Evolutionary conservation across 2,888 invertebrate genomes (phyloP), one percentile per base, ranked within the genome.

Genomic region (Pasiphila rectangulata): DNA sequence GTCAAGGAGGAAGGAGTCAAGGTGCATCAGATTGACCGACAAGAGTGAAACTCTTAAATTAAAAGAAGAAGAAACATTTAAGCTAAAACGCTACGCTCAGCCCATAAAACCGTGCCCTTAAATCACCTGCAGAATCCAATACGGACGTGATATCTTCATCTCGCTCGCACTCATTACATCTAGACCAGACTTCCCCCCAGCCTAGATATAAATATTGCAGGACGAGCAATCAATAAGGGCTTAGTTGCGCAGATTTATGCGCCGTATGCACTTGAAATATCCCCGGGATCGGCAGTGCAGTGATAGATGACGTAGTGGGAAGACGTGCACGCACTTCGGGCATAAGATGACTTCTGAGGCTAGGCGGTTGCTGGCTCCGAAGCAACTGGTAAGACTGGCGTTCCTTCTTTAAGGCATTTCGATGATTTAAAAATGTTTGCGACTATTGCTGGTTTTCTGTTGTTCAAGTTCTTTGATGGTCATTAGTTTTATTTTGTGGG

Each of bases 171-270:
- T 35, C 38, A 34, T 40, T 42, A 23, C 41, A 35, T 41, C 48
- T 54, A 54, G 54, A 46, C 46, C 29, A 46, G 43, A 39, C 40
- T 25, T 42, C 40, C 39, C 39, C 27, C 35, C 17, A 34, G 13
- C 19, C 52, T 47, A 50, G 44, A 43, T 54, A 35, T 38, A 50
- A 17, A 20, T 40, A 35, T 43, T 43, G 25, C 42, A 46, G n/a
- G 36, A 21, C 17, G 7, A n/a, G 29, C 21, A 52, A 56, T 52
- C 55, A 50, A 56, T 56, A 56, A 47, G 34, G 16, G 34, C 36
- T 42, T 29, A 27, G 41, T 38, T 51, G 55, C 55, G 55, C 55
- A 37, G 52, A 50, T 45, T 45, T 41, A 50, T 52, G 50, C 52
- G 55, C 50, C 15, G 35, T 35, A 40, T 56, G 50, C 55, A 56